Evolutionary conservation across 2,113 vertebrate genomes (phyloP).

Genomic region (Stigmatopora argus): DNA sequence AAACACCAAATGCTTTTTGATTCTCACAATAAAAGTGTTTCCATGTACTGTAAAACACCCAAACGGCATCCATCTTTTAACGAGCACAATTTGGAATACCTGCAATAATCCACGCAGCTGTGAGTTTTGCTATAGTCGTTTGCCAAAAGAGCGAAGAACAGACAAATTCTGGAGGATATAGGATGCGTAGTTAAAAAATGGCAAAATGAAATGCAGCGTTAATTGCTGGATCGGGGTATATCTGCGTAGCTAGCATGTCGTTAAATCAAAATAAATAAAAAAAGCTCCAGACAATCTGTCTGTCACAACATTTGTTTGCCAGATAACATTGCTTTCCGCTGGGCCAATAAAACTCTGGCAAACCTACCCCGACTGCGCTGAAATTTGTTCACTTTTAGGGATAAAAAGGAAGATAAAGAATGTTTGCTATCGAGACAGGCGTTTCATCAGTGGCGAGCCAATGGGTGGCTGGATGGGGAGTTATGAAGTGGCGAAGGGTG

Average conservation of each 20-base stretch:
- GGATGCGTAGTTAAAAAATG: constrained; percentile 11
- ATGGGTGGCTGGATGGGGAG: constrained; percentile 60
- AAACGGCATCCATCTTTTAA: constrained; percentile 7
- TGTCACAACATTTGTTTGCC: constrained; percentile 76
- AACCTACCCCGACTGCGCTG: constrained; percentile 47
- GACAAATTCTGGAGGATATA: constrained; percentile 1
- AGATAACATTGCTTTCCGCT: constrained; percentile 67
- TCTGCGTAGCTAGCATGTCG: constrained; percentile 52
- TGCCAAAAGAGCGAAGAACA: neutral
- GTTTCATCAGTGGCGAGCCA: constrained; percentile 41
- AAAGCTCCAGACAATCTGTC: constrained; percentile 68
- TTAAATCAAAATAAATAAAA: constrained; percentile 31
- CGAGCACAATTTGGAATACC: constrained; percentile 1
- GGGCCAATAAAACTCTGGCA: constrained; percentile 54
- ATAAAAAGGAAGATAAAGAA: neutral
- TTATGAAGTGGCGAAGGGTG: constrained; percentile 68
- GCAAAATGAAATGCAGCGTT: constrained; percentile 23
- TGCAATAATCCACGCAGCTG: constrained; percentile 5
- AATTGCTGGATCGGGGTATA: constrained; percentile 40
- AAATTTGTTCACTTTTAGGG: constrained; percentile 48
- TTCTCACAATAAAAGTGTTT: neutral
- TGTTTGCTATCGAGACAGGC: neutral
- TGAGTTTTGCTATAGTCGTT: neutral
- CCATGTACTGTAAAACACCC: neutral
- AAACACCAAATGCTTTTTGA: neutral